Base-by-base conservation (phyloP, 2,888 invertebrate species). In the Anorthoa munda region DNA sequence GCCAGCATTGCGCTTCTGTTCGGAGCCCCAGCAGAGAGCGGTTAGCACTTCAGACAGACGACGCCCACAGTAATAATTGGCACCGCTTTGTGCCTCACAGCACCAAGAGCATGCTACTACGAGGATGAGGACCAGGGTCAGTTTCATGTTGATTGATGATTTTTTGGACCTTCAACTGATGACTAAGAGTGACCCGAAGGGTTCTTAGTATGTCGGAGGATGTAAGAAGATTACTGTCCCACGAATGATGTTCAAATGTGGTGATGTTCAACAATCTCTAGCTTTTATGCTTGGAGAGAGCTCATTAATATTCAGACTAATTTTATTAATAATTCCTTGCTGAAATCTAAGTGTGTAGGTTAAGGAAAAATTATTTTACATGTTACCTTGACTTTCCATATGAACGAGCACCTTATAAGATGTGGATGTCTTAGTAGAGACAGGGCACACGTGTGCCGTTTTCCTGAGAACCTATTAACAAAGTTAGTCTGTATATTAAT, bases 1-100 rank as follows among this genome's bases (percentile, higher is more conserved):
- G 39, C 39, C 39, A 39, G 39, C 39, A 39, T 39, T 1, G 9
- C 75, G 75, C 55, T 85, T 85, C 46, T 75, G 69, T 0, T 69
- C 71, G 12, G 76, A 61, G 7, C 60, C 46, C 74, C 72, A 75
- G 58, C 85, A 85, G 23, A 85, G 63, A 1, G 48, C 21, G 0
- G 77, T 72, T 39, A 83, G 17, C 5, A 77, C 75, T 4, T 68
- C 45, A 4, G 85, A 50, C 7, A 85, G 72, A 4, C 45, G 73
- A 11, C 79, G 64, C 0, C 85, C 85, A 39, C 85, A 85, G 53
- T 81, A 85, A 21, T 66, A 67, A n/a, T 56, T 70, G 0, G 75
- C 81, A 26, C 68, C 63, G 9, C 59, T 61, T 17, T 67, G 64
- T 21, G 79, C 77, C 61, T 59, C 73, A 0, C 61, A 72, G 56